Evolutionary conservation across 2,888 invertebrate genomes (phyloP).

Genomic region (Drosophila neonasuta): DNA sequence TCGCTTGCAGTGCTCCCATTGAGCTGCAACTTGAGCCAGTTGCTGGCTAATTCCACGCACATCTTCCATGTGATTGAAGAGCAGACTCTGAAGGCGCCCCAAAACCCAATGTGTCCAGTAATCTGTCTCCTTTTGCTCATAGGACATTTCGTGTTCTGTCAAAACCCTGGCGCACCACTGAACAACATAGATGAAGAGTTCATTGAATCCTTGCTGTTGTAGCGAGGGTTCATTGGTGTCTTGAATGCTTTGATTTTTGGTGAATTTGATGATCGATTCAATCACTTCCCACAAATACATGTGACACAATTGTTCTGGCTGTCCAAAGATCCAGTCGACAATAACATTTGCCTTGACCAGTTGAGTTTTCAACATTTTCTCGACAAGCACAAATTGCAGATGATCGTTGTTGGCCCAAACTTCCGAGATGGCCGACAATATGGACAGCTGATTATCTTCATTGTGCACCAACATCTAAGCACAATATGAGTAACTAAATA

Average conservation of each 20-base stretch:
- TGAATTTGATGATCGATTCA: conserved; percentile 14
- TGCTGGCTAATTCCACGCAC: conserved; percentile 24
- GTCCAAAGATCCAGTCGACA: conserved; percentile 45
- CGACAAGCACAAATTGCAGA: conserved; percentile 29
- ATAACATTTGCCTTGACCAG: conserved; percentile 29
- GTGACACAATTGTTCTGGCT: conserved; percentile 42
- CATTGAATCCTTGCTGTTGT: neutral
- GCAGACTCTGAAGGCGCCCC: conserved; percentile 44
- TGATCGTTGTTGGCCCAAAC: conserved; percentile 57
- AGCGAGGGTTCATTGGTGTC: neutral
- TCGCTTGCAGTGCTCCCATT: conserved; percentile 11
- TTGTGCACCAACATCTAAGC: conserved; percentile 31
- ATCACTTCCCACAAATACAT: conserved; percentile 61
- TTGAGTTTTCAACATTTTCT: conserved; percentile 38
- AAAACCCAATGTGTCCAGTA: conserved; percentile 56
- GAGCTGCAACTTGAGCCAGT: conserved; percentile 16
- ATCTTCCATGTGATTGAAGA: conserved; percentile 44
- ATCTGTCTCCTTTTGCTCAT: conserved; percentile 6
- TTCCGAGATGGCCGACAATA: conserved; percentile 49
- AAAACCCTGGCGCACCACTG: conserved; percentile 20
- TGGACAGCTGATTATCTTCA: conserved; percentile 24
- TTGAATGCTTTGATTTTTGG: conserved; percentile 10
- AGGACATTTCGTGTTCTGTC: conserved; percentile 8
- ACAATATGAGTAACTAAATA: too few species aligned
- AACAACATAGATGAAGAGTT: conserved; percentile 40